Base-by-base conservation (phyloP, 1,140 invertebrate genomes). In the Drosophila arizonae region DNA sequence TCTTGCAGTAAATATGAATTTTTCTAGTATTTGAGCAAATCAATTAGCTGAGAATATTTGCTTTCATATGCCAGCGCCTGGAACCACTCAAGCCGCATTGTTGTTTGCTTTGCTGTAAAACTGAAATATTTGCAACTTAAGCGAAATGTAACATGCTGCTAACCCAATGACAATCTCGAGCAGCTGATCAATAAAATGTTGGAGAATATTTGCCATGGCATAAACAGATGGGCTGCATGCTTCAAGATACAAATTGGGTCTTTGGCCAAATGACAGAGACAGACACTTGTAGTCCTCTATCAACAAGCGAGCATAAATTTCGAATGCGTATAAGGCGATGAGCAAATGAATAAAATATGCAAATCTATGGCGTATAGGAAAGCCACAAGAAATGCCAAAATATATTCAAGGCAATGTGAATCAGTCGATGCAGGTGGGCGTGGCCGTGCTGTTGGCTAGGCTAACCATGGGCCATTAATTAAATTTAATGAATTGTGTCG, bases 401-500 rank as follows among this genome's bases (percentile, higher is more conserved):
- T 26, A 48, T 55, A 63, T 55, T 56, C 15, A 57, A 65, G 48
- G 36, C 17, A 36, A 28, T 45, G 55, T 56, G 68, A 58, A 39
- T 58, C 48, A 57, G 3, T 5, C 5, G 36, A 4, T 50, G 45
- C 58, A 30, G 41, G 41, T 66, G 45, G 64, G 58, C 45, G 30
- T 61, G 46, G 33, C 69, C 17, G 21, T 30, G 28, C 6, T 30
- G 28, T 30, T 60, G 45, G 21, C 21, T 62, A 46, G 66, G 28
- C 39, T 64, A 69, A 70, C 66, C 66, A 71, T 63, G 48, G 64
- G 68, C 52, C 76, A 82, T 86, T 86, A 86, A 86, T 86, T 82
- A 86, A 82, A 87, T 79, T 87, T 87, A 87, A 86, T 87, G 82
- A 87, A 86, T 87, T 79, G 68, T 86, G 79, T 65, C 79, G 67